These are phyloP conservation scores for Apocrypta bakeri DNA, from an alignment of 1,140 invertebrate genomes.

Conservation along the genomic window DNA sequence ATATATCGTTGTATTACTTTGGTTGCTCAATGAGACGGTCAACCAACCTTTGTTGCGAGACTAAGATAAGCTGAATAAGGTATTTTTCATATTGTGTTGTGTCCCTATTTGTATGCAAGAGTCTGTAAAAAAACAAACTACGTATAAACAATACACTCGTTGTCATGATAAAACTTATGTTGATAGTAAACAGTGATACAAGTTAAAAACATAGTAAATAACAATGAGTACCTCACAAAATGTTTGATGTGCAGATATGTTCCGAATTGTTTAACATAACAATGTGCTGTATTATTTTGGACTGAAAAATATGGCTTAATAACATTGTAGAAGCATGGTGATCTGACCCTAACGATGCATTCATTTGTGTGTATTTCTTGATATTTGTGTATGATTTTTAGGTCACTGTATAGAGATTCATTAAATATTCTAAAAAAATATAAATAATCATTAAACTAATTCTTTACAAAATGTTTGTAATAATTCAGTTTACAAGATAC, in stretches of 20 bases:
- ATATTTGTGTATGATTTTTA: constrained; percentile 70
- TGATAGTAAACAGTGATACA: not conserved
- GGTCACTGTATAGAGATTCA: constrained; percentile 71
- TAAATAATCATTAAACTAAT: constrained; percentile 50
- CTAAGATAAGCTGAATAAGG: constrained; percentile 61
- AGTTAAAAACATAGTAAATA: not conserved
- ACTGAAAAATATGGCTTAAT: constrained; percentile 65
- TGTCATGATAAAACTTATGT: not conserved
- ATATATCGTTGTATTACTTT: not conserved
- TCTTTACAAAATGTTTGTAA: constrained; percentile 43
- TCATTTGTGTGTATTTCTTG: constrained; percentile 69
- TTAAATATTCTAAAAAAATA: constrained; percentile 72
- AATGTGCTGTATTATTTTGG: constrained; percentile 64
- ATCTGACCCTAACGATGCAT: constrained; percentile 71
- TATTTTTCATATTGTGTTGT: constrained; percentile 61
- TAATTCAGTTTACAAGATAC: constrained; percentile 54
- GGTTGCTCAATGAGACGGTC: constrained; percentile 53
- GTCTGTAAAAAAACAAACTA: constrained; percentile 61
- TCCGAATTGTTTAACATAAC: constrained; percentile 64
- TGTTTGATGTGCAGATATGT: constrained; percentile 69
- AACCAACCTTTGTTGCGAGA: constrained; percentile 54
- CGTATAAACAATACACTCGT: not conserved
- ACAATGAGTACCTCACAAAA: constrained; percentile 66
- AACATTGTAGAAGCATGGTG: constrained; percentile 68
- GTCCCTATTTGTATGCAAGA: constrained; percentile 68